Percentiles rank a stretch among this genome's conserved stretches.
These are phyloP conservation scores for Coboldia fuscipes DNA, from an alignment of 1,140 invertebrate species.

Conservation along the genomic window DNA sequence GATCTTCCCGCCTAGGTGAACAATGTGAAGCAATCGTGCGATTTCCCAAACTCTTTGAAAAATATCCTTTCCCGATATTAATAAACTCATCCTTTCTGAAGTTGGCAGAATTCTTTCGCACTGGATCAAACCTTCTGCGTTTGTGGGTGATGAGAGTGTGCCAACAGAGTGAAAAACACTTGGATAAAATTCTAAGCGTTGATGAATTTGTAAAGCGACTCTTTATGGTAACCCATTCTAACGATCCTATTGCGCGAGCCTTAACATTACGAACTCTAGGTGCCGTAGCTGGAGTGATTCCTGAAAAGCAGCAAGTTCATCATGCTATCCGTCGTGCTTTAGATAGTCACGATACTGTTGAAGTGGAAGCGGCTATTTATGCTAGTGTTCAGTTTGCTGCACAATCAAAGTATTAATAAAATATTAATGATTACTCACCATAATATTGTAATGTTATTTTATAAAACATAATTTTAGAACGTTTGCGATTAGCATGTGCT, in stretches of 20 bases:
- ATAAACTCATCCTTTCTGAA: constrained; percentile 93
- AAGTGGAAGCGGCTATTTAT: constrained; percentile 90
- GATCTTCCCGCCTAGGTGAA: constrained; percentile 76
- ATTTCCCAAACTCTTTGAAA: constrained; percentile 85
- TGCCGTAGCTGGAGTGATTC: constrained; percentile 78
- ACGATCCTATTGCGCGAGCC: constrained; percentile 86
- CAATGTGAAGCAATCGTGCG: constrained; percentile 92
- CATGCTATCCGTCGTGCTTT: constrained; percentile 79
- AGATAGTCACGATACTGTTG: constrained; percentile 86
- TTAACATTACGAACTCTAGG: constrained; percentile 76
- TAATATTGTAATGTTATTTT: too few species aligned
- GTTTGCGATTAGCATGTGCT: constrained; percentile 92
- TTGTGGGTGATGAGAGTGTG: constrained; percentile 86
- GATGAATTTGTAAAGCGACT: constrained; percentile 87
- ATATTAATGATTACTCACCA: constrained; percentile 5
- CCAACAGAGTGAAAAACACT: constrained; percentile 86
- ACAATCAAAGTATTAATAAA: constrained; percentile 73
- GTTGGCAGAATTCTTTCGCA: constrained; percentile 82
- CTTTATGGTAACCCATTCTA: constrained; percentile 90
- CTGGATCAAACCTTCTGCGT: constrained; percentile 74
- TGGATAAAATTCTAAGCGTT: constrained; percentile 91
- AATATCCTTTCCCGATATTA: constrained; percentile 92
- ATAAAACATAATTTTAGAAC: constrained; percentile 30
- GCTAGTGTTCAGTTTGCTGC: constrained; percentile 82
- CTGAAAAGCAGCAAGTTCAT: constrained; percentile 85